A percentile compares a stretch with the other conserved stretches of the same genome.
Evolutionary conservation across 2,113 vertebrate genomes (phyloP).

Genomic region (Myiopsitta monachus): DNA sequence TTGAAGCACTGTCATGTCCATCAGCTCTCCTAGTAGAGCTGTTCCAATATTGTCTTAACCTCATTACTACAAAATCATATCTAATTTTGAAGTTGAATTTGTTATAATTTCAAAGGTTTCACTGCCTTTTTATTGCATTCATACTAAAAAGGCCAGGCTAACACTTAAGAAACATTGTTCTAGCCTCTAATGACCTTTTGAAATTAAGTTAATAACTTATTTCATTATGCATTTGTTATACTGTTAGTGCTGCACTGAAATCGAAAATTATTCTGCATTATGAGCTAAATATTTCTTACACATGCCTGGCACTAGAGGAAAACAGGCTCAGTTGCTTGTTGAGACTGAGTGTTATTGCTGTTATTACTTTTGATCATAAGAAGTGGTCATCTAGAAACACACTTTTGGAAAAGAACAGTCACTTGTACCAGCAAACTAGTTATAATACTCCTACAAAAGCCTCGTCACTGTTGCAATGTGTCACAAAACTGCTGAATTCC

Average conservation of each 20-base stretch:
- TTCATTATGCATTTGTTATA: not conserved
- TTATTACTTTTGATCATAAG: not conserved
- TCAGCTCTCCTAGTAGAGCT: not conserved
- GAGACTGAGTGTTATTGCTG: not conserved
- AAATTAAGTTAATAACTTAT: slow-evolving; percentile 5
- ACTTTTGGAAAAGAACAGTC: slow-evolving; percentile 24
- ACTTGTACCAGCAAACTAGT: slow-evolving; percentile 10
- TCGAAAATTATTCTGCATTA: not conserved
- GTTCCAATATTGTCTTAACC: slow-evolving; percentile 19
- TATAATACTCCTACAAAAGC: slow-evolving; percentile 8
- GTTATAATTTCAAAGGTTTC: not conserved
- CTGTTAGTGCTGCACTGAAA: not conserved
- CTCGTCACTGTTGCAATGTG: not conserved
- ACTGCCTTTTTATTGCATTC: not conserved
- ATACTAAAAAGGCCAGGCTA: not conserved
- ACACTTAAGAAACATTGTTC: not conserved
- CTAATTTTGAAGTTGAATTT: slow-evolving; percentile 27
- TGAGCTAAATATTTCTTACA: not conserved
- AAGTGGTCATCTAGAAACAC: not conserved
- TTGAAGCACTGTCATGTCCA: not conserved
- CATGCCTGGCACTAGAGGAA: not conserved
- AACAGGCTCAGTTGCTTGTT: not conserved
- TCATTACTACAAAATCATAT: slow-evolving; percentile 1
- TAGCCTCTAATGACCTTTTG: not conserved
- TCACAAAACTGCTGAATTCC: not conserved